phyloP scores from a whole-genome alignment of 2,113 vertebrate species.

The Urocynchramus pylzowi region DNA sequence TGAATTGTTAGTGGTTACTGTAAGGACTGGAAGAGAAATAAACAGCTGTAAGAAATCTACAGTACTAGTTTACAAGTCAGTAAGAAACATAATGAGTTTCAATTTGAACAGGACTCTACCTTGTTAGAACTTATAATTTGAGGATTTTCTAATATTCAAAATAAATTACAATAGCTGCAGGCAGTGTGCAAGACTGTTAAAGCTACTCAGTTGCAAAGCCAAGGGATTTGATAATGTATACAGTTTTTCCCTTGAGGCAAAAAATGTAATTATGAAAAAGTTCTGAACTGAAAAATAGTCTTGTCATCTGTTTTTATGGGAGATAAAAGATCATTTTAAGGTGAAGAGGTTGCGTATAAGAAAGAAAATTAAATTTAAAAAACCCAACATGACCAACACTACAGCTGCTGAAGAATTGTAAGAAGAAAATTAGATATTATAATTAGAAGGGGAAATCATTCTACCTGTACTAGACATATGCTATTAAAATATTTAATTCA shows the following conservation, averaged over 20 bases:
- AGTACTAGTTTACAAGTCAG: neutral
- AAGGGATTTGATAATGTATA: conserved; percentile 60
- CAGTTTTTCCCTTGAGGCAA: conserved; percentile 58
- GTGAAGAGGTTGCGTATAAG: conserved; percentile 55
- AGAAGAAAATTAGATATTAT: conserved; percentile 58
- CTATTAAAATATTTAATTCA: conserved; percentile 52
- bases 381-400: neutral
- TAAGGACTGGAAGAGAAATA: neutral
- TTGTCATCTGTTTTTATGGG: conserved; percentile 57
- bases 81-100: neutral
- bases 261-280: conserved; percentile 71
- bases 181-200: neutral
- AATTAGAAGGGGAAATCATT: conserved; percentile 29
- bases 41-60: neutral
- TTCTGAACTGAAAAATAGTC: conserved; percentile 60
- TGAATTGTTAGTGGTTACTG: neutral
- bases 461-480: conserved; percentile 33
- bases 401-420: neutral
- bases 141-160: conserved; percentile 44
- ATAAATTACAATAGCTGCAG: conserved; percentile 45
- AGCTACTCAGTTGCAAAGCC: neutral
- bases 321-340: conserved; percentile 66
- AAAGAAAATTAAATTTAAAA: conserved; percentile 53
- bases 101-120: neutral
- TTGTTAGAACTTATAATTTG: conserved; percentile 18